These are phyloP conservation scores for Trachelus tabidus DNA, from an alignment of 2,888 invertebrate genomes.

Conservation along the genomic window DNA sequence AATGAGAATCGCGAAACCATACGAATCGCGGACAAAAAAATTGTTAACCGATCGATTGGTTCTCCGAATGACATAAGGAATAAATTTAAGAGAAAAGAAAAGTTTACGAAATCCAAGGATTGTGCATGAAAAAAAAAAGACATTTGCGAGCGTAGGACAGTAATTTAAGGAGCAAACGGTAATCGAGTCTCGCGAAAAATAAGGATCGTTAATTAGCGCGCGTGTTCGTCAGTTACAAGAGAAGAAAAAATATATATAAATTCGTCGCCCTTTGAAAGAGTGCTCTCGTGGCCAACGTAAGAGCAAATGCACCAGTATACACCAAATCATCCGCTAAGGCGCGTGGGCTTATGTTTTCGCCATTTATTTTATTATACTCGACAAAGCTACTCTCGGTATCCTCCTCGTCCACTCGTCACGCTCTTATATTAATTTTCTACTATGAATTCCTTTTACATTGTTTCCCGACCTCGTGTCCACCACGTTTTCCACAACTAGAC, in stretches of 20 bases:
- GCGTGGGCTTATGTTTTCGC: not conserved
- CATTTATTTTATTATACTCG: not conserved
- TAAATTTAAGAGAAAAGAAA: not conserved
- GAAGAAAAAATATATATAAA: not conserved
- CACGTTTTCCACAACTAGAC: not conserved
- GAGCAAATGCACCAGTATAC: not conserved
- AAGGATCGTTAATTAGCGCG: not conserved
- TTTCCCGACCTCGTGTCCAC: not conserved
- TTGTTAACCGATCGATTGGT: not conserved
- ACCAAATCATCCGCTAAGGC: not conserved
- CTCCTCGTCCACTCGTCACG: not conserved
- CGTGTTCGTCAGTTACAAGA: not conserved
- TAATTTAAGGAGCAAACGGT: not conserved
- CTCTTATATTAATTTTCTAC: not conserved
- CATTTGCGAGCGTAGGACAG: not conserved
- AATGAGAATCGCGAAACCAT: not conserved
- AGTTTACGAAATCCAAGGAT: too few species aligned
- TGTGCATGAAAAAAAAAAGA: too few species aligned
- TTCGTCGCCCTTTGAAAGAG: not conserved
- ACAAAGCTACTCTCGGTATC: not conserved
- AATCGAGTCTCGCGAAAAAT: not conserved
- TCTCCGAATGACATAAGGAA: not conserved
- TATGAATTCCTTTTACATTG: not conserved
- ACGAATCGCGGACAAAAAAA: too few species aligned
- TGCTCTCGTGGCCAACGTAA: not conserved